Base-by-base conservation (phyloP, 2,113 vertebrate species). In the Pygoscelis adeliae region DNA sequence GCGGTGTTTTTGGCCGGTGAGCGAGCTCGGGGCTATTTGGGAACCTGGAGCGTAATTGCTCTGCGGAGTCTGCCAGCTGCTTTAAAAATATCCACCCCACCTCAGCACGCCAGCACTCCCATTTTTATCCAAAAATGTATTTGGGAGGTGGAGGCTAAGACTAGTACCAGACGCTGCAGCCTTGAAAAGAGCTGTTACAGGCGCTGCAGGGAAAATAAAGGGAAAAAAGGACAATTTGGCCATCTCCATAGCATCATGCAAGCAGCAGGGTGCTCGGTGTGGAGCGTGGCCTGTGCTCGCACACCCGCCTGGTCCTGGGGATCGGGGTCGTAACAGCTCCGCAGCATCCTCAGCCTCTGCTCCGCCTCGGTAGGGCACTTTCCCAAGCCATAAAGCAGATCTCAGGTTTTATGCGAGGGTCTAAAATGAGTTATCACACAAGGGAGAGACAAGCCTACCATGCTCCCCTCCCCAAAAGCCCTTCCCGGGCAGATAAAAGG, bases 1-100 rank as follows among this genome's bases (percentile, higher is more conserved):
- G 22, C 1, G 5, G 10, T 2, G 3, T 52, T 90, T 95, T 85
- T 11, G 1, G 58, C 44, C 11, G 0, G 36, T 61, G 74, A 18
- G 80, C 3, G 1, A 89, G 82, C 85, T 91, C 29, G 0, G 92
- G 72, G 63, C 79, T 87, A 2, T 95, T 95, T 94, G 93, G 83
- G 83, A 96, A 82, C 90, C 79, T 47, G 86, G 23, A 92, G 55
- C 1, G 1, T 89, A 94, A 92, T 93, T 89, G 73, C 83, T 62
- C 50, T 93, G 92, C 3, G 2, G 76, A 92, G 85, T 73, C 90
- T 92, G 93, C 76, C 83, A 92, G 90, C 88, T 63, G 76, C 92
- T 96, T 93, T 93, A 92, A 93, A 97, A 93, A 92, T 92, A 96
- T 4, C 90, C 63, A 32, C 32, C 79, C 50, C 74, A 94, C 82